Evolutionary conservation across 92 coral and sea anemone genomes (phyloP).

Genomic region (Porites lobata): DNA sequence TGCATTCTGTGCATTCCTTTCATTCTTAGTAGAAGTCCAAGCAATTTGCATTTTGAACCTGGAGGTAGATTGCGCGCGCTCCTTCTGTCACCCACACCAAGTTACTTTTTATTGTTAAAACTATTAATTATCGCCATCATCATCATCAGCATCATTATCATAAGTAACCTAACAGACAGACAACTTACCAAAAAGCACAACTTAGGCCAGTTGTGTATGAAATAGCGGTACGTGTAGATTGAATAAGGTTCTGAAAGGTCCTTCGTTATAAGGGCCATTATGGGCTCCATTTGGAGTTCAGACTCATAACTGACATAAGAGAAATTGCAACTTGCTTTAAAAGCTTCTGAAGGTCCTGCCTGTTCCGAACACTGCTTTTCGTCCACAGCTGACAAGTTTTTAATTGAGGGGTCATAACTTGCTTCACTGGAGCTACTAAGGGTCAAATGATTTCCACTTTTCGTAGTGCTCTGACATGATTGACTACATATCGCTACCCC

Average conservation of each 20-base stretch:
- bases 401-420: constrained; percentile 34
- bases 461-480: constrained; percentile 23
- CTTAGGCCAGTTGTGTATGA: constrained; percentile 99
- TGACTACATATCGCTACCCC: constrained; percentile 68
- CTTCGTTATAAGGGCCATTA: constrained; percentile 97
- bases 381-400: constrained; percentile 20
- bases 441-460: constrained; percentile 49
- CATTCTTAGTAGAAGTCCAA: too few relatives aligned
- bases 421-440: neutral
- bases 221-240: constrained; percentile 97
- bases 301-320: constrained; percentile 90
- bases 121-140: too few relatives aligned
- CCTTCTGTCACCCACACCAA: neutral
- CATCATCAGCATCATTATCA: neutral
- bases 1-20: too few relatives aligned
- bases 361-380: constrained; percentile 25
- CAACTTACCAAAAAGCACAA: constrained; percentile 95
- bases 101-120: neutral
- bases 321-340: constrained; percentile 23
- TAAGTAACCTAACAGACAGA: neutral
- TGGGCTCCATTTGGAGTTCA: constrained; percentile 95
- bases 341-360: constrained; percentile 42
- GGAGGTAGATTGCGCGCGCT: too few relatives aligned
- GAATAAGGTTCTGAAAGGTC: constrained; percentile 99
- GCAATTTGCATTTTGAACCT: too few relatives aligned